Evolutionary conservation across 2,113 vertebrate genomes (phyloP), one percentile per base, ranked within the genome.

Genomic region (Poicephalus gulielmi): DNA sequence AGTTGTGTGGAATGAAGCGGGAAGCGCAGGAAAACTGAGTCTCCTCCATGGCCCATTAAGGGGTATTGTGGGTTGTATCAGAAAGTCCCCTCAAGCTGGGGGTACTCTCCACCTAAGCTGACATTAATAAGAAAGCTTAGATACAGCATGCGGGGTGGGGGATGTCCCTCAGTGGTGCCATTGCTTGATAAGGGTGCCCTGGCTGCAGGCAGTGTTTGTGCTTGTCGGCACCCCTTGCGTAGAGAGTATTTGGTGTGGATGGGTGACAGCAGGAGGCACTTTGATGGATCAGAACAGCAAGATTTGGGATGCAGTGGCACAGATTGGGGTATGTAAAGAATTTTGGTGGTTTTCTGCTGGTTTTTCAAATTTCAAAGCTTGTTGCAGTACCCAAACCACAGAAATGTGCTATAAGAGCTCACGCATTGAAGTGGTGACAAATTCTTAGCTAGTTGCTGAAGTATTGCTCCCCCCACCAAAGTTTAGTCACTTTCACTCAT

Each of bases 41-140:
- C 23, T 63, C 17, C 55, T 23, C 10, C 27, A 0, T 3, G 43
- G 71, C 4, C 33, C 3, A 0, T 12, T n/a, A 4, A 0, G 18
- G 8, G 33, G 7, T 33, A 44, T 25, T 57, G 30, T 5, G 0
- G 27, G 33, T 28, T 16, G 8, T 7, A 2, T 30, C 33, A 27
- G 55, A 7, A 55, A 53, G 14, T 35, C 43, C 39, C 18, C 23
- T 50, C 13, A 2, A 18, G 47, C 0, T 0, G 33, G 60, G 22
- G 28, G 25, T 71, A 4, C 41, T 87, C 77, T n/a, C 30, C 70
- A 43, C 44, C 62, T 5, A 6, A 24, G 46, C 43, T 50, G 73
- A 16, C 35, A 14, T 28, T 13, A 15, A 20, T n/a, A 4, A 12
- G 20, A 6, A 31, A 33, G 4, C 44, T 23, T 1, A 5, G 37